Conservation (phyloP, 2,113 vertebrate genomes). For the Cheirogaleus medius region DNA sequence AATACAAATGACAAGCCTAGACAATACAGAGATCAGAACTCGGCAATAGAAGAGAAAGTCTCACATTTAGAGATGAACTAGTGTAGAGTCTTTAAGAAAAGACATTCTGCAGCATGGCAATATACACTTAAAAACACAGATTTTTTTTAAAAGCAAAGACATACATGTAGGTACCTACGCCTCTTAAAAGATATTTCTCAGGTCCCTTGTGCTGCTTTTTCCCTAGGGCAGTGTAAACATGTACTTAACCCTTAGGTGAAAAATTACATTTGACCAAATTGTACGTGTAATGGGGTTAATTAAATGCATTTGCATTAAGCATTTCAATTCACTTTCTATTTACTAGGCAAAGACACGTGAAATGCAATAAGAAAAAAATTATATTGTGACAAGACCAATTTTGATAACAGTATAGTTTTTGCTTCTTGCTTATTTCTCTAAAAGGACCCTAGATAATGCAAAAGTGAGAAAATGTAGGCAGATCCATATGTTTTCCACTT, state of each 20-base stretch:
- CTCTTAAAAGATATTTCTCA: not conserved
- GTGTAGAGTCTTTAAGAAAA: not conserved
- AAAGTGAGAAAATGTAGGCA: not conserved
- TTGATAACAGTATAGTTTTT: not conserved
- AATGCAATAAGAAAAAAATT: not conserved
- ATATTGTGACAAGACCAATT: not conserved
- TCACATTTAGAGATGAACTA: not conserved
- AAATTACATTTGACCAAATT: slow-evolving; percentile 13
- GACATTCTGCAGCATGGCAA: not conserved
- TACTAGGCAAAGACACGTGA: slow-evolving; percentile 13
- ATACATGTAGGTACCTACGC: not conserved
- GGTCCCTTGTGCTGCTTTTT: not conserved
- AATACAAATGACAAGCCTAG: not conserved
- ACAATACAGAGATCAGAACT: not conserved
- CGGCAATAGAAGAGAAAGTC: not conserved
- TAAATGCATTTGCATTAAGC: not conserved
- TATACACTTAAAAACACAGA: not conserved
- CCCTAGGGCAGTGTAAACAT: not conserved
- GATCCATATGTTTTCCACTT: not conserved
- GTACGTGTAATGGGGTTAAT: not conserved
- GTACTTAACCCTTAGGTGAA: not conserved
- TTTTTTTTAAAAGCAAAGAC: not conserved
- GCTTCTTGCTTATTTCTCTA: slow-evolving; percentile 3
- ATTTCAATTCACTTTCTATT: slow-evolving; percentile 33
- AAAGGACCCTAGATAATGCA: not conserved